These are phyloP conservation scores for Genyomyrus donnyi DNA, from an alignment of 2,113 vertebrate species.

Conservation along the genomic window DNA sequence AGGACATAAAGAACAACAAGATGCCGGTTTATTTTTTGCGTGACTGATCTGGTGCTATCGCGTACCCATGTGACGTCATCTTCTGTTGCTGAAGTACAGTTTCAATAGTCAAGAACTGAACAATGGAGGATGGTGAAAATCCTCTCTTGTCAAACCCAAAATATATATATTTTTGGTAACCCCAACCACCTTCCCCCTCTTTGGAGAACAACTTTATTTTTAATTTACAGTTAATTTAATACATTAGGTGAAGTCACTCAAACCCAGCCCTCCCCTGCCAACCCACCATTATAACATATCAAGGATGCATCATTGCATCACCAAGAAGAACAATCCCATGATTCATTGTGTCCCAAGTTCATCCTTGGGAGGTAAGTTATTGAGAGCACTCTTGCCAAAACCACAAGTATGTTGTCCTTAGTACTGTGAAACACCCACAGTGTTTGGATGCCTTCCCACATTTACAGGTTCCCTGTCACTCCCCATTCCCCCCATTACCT, in stretches of 20 bases:
- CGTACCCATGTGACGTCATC: background rate
- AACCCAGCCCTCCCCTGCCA: background rate
- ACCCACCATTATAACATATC: background rate
- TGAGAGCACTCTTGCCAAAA: background rate
- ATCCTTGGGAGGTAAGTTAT: background rate
- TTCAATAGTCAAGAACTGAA: background rate
- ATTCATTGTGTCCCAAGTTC: background rate
- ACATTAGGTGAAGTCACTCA: background rate
- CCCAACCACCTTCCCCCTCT: background rate
- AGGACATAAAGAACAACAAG: background rate
- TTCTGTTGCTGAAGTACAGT: background rate
- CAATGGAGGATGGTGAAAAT: background rate
- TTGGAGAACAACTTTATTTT: background rate
- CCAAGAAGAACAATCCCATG: background rate
- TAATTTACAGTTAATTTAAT: background rate
- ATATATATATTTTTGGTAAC: background rate
- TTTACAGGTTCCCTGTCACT: background rate
- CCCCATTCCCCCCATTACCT: slow-evolving; percentile 38
- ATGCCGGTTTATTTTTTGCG: background rate
- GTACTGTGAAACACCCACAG: background rate
- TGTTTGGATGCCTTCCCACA: background rate
- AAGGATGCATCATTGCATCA: background rate
- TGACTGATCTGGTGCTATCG: background rate
- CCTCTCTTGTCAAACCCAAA: background rate
- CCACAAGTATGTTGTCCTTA: background rate